phyloP scores from a whole-genome alignment of 2,888 invertebrate genomes.

The Latheticus oryzae region DNA sequence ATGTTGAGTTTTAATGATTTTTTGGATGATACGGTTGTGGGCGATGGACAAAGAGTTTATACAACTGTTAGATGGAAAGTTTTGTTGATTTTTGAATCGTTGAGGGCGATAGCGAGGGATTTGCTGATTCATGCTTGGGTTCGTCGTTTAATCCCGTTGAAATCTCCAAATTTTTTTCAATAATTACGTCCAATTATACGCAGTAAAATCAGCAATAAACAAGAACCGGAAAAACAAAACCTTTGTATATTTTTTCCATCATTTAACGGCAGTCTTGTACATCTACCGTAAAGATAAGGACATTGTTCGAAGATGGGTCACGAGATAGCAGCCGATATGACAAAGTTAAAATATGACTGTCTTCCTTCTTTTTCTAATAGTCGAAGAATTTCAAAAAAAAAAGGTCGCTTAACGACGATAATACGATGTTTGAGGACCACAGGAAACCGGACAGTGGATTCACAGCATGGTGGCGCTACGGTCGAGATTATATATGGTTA shows the following conservation, averaged over 20 bases:
- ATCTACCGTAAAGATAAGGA: constrained; percentile 52
- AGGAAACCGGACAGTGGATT: constrained; percentile 40
- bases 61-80: too few relatives aligned
- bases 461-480: constrained; percentile 55
- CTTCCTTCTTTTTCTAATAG: neutral
- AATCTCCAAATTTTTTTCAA: too few relatives aligned
- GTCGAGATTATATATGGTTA: constrained; percentile 53
- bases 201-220: constrained; percentile 39
- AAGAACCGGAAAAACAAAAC: constrained; percentile 36
- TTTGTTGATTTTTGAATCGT: too few relatives aligned
- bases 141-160: too few relatives aligned
- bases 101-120: too few relatives aligned
- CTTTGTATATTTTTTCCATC: too few relatives aligned
- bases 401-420: too few relatives aligned
- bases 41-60: constrained; percentile 12
- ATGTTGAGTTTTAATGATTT: too few relatives aligned
- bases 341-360: constrained; percentile 47
- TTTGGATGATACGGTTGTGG: constrained; percentile 9
- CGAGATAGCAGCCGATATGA: constrained; percentile 48
- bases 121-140: too few relatives aligned
- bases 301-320: constrained; percentile 49
- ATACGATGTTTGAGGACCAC: constrained; percentile 48
- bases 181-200: too few relatives aligned
- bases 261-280: constrained; percentile 31
- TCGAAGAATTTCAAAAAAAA: constrained; percentile 1